These are phyloP conservation scores for Acanthurus leucopareius DNA, from an alignment of 2,797 vertebrate species.

Conservation along the genomic window DNA sequence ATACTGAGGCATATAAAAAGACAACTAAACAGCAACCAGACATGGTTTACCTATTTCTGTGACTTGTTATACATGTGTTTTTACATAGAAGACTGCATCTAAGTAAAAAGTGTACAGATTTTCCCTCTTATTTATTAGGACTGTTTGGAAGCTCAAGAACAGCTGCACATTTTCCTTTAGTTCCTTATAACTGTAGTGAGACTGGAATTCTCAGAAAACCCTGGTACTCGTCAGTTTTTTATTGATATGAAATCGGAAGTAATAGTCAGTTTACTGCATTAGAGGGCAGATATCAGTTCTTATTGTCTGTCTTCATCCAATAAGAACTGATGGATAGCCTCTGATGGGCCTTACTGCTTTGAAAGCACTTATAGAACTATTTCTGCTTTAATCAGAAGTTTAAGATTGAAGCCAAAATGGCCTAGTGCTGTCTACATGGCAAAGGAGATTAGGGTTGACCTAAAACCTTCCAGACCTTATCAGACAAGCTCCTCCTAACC, in stretches of 20 bases:
- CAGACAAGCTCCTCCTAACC: conserved; percentile 28
- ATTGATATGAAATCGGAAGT: background rate
- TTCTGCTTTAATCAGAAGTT: conserved; percentile 47
- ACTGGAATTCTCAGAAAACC: background rate
- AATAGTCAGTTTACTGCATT: conserved; percentile 3
- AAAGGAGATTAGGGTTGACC: conserved; percentile 44
- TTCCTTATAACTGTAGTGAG: background rate
- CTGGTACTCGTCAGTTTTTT: background rate
- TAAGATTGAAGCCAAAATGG: conserved; percentile 39
- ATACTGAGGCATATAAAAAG: background rate
- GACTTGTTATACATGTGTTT: background rate
- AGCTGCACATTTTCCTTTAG: background rate
- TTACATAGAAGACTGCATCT: background rate
- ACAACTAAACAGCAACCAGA: background rate
- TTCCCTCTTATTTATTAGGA: background rate
- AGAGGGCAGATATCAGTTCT: conserved; percentile 14
- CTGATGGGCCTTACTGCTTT: conserved; percentile 13
- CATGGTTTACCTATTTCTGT: background rate
- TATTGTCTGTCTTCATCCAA: background rate
- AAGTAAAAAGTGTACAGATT: background rate
- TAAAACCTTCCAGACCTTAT: conserved; percentile 51
- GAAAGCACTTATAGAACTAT: conserved; percentile 32
- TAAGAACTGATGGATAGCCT: conserved; percentile 5
- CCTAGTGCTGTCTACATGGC: conserved; percentile 15
- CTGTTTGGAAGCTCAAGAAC: background rate